Evolutionary conservation across 2,888 invertebrate genomes (phyloP), one percentile per base, ranked within the genome.

Genomic region (Thereva nobilitata): DNA sequence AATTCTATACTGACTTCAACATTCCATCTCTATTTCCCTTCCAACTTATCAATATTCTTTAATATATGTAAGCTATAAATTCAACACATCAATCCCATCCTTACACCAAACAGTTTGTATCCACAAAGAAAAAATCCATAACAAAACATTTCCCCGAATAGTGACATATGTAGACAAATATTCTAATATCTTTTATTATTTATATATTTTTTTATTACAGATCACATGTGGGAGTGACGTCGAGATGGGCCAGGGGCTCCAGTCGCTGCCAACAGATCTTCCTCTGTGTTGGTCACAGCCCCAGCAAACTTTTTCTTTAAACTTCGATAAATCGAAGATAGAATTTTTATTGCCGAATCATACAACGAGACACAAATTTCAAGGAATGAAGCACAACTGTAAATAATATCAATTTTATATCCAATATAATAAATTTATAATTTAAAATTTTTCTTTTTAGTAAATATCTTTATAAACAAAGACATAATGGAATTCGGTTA

Each of bases 401-500:
- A 63, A 63, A 41, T 34, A 3, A 2, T 4, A 10, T 9, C n/a
- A 3, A 10, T 10, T n/a, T 12, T 10, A 9, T 47, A 9, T 47
- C n/a, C 47, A 5, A 47, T 47, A 38, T 34, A 9, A 38, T 38
- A 54, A 54, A 38, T 5, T n/a, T 0, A 3, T 38, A 34, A 34
- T 35, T 37, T n/a, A 44, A 35, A 54, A 45, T 49, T 56, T 64
- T 59, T 57, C 38, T 42, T 74, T 73, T 56, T 70, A 77, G 76
- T 75, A 74, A 77, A 76, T 73, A 76, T 76, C 76, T 77, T 76
- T 75, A 75, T 76, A 75, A 75, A 76, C 74, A 76, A 75, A 74
- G 76, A 77, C 76, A 77, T 75, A 74, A 79, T 79, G 79, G 79
- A 79, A 76, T 79, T 78, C 72, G 79, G 79, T 71, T 79, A 79